phyloP scores from a whole-genome alignment of 2,888 invertebrate species.

The Prionchulus punctatus region DNA sequence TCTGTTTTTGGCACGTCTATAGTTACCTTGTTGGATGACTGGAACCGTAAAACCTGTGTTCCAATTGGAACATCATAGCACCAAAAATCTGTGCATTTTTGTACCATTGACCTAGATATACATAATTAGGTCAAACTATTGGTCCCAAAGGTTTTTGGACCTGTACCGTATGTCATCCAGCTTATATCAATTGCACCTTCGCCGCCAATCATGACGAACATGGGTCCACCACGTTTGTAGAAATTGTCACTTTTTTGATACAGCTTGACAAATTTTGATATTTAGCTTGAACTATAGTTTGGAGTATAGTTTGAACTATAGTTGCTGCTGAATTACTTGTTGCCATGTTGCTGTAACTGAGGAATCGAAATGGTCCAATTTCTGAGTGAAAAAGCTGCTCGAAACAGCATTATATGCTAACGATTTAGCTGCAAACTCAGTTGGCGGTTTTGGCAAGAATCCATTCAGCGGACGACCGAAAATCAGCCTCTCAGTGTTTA shows the following conservation, averaged over 20 bases:
- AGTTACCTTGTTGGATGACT: constrained; percentile 67
- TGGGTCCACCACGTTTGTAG: constrained; percentile 56
- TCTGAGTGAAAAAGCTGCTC: neutral
- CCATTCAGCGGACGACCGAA: too few species aligned
- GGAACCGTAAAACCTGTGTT: constrained; percentile 82
- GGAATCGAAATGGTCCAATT: neutral
- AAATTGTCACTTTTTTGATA: constrained; percentile 60
- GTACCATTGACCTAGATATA: neutral
- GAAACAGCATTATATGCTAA: too few species aligned
- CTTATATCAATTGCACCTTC: constrained; percentile 45
- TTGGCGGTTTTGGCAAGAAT: too few species aligned
- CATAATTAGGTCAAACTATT: too few species aligned
- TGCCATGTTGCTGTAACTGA: neutral
- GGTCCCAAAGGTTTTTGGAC: too few species aligned
- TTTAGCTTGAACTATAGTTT: neutral
- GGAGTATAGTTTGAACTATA: neutral
- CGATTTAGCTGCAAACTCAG: too few species aligned
- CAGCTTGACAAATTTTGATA: constrained; percentile 41
- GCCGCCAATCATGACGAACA: constrained; percentile 84
- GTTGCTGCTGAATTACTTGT: neutral
- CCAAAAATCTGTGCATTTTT: constrained; percentile 59
- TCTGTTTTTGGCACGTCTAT: constrained; percentile 1
- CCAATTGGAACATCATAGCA: constrained; percentile 68
- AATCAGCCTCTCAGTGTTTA: too few species aligned
- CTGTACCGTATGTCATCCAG: neutral